A percentile compares a stretch with the other conserved stretches of the same genome.
phyloP scores from a whole-genome alignment of 1,140 invertebrate genomes.

The Magallana ariakensis region DNA sequence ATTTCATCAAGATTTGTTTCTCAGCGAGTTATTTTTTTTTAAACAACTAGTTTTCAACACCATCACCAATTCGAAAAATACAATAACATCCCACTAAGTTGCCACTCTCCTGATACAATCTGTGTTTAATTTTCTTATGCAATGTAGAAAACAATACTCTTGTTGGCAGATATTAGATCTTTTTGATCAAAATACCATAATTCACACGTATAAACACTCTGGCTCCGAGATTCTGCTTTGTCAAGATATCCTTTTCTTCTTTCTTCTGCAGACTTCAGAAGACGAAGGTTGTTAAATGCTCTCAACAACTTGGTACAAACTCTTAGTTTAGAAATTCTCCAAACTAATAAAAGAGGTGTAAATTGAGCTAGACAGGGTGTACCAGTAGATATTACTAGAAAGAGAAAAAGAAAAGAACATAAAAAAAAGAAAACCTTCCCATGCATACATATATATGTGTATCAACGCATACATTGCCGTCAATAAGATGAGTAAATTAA shows the following conservation, averaged over 20 bases:
- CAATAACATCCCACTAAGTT: neutral
- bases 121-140: conserved; percentile 32
- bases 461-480: neutral
- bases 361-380: conserved; percentile 31
- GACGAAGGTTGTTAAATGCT: conserved; percentile 18
- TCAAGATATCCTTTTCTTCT: conserved; percentile 31
- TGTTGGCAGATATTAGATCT: conserved; percentile 36
- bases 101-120: conserved; percentile 18
- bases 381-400: neutral
- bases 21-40: neutral
- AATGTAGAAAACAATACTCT: conserved; percentile 30
- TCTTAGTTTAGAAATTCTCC: neutral
- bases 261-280: conserved; percentile 27
- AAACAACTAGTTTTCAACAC: conserved; percentile 4
- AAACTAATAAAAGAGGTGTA: conserved; percentile 28
- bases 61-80: conserved; percentile 7
- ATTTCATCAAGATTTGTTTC: neutral
- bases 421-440: conserved; percentile 1
- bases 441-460: neutral
- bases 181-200: conserved; percentile 37
- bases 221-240: conserved; percentile 18
- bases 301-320: conserved; percentile 24
- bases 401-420: too few species aligned
- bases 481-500: conserved; percentile 11
- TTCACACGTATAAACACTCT: conserved; percentile 20